Conservation (phyloP, 1,140 invertebrate genomes). For the Drosophila serrata region DNA sequence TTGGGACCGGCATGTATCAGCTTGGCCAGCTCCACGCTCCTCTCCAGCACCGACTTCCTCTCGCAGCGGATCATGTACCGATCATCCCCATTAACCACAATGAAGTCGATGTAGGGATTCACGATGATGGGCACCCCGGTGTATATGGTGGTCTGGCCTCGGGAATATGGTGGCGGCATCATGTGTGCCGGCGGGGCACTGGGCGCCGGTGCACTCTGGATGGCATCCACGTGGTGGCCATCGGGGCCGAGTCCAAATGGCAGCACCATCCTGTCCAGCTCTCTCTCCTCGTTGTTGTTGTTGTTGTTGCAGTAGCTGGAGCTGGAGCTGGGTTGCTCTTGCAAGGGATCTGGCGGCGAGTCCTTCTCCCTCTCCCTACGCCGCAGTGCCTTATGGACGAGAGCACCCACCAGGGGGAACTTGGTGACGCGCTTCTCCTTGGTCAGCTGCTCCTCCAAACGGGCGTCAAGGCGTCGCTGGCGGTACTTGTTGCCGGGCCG, state of each 20-base stretch:
- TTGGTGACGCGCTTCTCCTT: constrained; percentile 59
- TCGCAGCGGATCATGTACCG: constrained; percentile 83
- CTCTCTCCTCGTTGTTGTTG: constrained; percentile 22
- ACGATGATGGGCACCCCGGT: constrained; percentile 76
- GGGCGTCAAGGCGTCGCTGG: constrained; percentile 2
- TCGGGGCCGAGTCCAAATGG: constrained; percentile 80
- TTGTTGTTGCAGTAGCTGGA: constrained; percentile 29
- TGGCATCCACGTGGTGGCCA: constrained; percentile 73
- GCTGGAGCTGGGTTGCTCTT: background rate
- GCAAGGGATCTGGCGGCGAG: background rate
- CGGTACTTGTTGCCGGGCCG: constrained; percentile 61
- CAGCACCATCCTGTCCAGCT: constrained; percentile 65
- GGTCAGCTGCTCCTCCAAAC: constrained; percentile 52
- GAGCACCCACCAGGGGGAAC: constrained; percentile 64
- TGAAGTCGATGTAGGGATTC: constrained; percentile 84
- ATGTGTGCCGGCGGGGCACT: constrained; percentile 75
- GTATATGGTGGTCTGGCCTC: constrained; percentile 79
- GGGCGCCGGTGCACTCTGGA: constrained; percentile 65
- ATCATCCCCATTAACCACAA: constrained; percentile 83
- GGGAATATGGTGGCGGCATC: constrained; percentile 53
- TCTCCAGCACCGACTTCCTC: constrained; percentile 75
- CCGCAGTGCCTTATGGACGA: constrained; percentile 62
- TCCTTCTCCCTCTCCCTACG: constrained; percentile 29
- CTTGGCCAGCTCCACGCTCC: constrained; percentile 82
- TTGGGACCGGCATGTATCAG: constrained; percentile 82